A percentile compares a stretch with the other conserved stretches of the same genome.
Evolutionary conservation across 2,797 vertebrate species (phyloP).

Genomic region (Coracias cyanogaster): DNA sequence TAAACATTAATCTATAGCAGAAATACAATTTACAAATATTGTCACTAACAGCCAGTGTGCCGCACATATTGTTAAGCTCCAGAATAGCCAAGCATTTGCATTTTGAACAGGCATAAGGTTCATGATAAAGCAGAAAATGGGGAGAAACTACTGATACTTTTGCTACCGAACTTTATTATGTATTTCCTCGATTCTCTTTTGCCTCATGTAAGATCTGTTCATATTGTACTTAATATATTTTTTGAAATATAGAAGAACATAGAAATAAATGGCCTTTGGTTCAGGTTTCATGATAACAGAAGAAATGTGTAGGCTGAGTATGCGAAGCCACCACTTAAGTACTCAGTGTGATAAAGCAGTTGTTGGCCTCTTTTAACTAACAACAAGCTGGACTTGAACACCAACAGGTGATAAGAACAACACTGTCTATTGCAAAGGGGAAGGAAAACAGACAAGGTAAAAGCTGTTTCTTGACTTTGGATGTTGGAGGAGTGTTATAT

Average conservation of each 20-base stretch:
- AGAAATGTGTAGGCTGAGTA: not conserved
- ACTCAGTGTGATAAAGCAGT: not conserved
- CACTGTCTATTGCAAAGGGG: rapidly evolving
- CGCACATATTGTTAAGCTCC: not conserved
- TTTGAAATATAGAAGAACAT: not conserved
- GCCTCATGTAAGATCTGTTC: not conserved
- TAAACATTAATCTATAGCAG: not conserved
- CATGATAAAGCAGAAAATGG: not conserved
- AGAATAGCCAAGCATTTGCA: not conserved
- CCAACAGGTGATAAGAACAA: not conserved
- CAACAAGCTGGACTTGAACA: not conserved
- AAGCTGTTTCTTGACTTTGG: not conserved
- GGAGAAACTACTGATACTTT: not conserved
- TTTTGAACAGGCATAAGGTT: not conserved
- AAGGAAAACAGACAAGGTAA: not conserved
- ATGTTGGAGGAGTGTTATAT: not conserved
- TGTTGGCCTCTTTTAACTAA: not conserved
- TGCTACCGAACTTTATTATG: not conserved
- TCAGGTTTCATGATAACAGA: not conserved
- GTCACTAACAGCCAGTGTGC: not conserved
- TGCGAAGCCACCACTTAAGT: not conserved
- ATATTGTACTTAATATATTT: not conserved
- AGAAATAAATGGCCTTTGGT: not conserved
- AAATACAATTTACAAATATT: not conserved
- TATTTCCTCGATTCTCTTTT: not conserved